Conservation (phyloP, 2,888 invertebrate genomes). For the Pammene fasciana region DNA sequence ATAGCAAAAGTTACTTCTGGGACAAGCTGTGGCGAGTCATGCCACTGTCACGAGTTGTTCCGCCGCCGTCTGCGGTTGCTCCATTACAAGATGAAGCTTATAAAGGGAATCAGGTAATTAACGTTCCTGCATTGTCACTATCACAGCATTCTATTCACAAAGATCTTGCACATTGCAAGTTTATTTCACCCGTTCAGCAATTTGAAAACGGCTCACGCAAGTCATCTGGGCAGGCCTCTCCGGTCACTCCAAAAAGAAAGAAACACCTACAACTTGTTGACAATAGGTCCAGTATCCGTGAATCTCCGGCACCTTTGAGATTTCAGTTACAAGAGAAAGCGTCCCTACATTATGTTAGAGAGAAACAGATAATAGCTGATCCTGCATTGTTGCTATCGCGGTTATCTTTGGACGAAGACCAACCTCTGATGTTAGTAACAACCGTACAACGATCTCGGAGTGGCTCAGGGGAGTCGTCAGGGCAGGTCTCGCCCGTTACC, state of each 20-base stretch:
- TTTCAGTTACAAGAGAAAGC: too few species aligned
- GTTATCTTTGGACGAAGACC: neutral
- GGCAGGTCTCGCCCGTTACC: neutral
- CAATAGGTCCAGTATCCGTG: too few species aligned
- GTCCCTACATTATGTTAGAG: neutral
- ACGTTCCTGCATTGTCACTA: neutral
- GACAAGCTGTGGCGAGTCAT: conserved; percentile 26
- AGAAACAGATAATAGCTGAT: neutral
- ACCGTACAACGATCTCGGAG: neutral
- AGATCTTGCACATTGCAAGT: neutral
- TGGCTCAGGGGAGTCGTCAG: neutral
- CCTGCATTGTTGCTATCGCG: conserved; percentile 5
- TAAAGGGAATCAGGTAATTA: neutral
- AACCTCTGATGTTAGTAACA: conserved; percentile 9
- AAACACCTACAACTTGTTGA: too few species aligned
- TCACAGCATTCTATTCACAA: neutral
- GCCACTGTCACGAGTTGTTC: conserved; percentile 3
- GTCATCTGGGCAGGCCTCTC: too few species aligned
- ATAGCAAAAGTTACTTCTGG: conserved; percentile 22
- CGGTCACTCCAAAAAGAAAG: too few species aligned
- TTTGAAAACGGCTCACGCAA: too few species aligned
- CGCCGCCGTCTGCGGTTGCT: neutral
- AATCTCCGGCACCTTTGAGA: too few species aligned
- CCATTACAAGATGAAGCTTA: neutral
- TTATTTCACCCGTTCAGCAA: too few species aligned